Evolutionary conservation across 2,888 invertebrate species (phyloP), one percentile per base, ranked within the genome.

Genomic region (Isoperla grammatica): DNA sequence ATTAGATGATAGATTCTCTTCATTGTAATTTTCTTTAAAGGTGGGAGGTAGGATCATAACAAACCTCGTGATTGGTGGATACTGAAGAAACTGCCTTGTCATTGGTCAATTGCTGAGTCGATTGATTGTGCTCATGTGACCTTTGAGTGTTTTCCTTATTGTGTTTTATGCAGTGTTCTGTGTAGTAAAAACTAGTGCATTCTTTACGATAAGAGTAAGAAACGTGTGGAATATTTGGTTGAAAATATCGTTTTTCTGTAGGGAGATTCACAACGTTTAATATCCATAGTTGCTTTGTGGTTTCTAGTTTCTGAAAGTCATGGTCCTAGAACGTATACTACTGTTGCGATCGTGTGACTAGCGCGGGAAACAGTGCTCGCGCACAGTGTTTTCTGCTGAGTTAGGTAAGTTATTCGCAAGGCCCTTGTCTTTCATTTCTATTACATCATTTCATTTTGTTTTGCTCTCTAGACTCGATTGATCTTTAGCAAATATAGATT

Each of bases 121-220:
- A 65, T 64, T 64, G 65, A 65, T 65, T 29, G 64, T 64, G 63
- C 59, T 63, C 64, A 64, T 64, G 64, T 65, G 65, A 65, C 65
- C 65, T 65, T 65, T 63, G 60, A 62, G 63, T 62, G 62, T 57
- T 63, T 61, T 61, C 61, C 54, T 29, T 29, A 29, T 29, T 29
- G 29, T 29, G 29, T 29, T 29, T 29, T 29, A 39, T 22, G 37
- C 46, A 37, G 56, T 17, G 50, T 22, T 40, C 22, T 23, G 54
- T 46, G 48, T 54, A 46, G 19, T 20, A 46, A 20, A 43, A 29
- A 37, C 19, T 20, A 29, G 29, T 42, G 37, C 56, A 43, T 57
- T 46, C 53, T 46, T 46, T 15, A 55, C 13, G 22, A 53, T 13
- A 54, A 42, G 20, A 13, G 40, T 46, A 9, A 20, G 12, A 8